Conservation (phyloP, 2,888 invertebrate genomes). For the Microctonus aethiopoides region DNA sequence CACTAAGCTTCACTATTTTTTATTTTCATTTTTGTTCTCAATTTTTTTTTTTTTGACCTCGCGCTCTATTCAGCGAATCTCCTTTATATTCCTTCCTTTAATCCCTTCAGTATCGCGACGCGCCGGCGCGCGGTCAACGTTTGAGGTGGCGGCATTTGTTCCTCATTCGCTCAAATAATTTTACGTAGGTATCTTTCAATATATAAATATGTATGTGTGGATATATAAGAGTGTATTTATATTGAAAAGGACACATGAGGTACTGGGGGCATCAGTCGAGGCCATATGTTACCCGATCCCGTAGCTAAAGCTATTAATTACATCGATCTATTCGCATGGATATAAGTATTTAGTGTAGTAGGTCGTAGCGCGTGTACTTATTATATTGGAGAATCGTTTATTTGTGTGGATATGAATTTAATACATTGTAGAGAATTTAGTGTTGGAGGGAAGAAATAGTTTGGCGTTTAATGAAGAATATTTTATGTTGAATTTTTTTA, state of each 20-base stretch:
- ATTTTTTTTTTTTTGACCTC: conserved; percentile 25
- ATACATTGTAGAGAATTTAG: too few relatives aligned
- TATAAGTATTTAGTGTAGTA: conserved; percentile 46
- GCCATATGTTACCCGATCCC: conserved; percentile 65
- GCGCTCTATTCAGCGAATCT: conserved; percentile 45
- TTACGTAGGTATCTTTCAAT: too few relatives aligned
- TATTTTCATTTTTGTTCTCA: too few relatives aligned
- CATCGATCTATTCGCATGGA: conserved; percentile 55
- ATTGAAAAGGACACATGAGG: conserved; percentile 18
- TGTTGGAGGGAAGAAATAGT: too few relatives aligned
- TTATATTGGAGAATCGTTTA: background rate
- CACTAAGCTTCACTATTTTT: too few relatives aligned
- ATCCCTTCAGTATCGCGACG: conserved; percentile 54
- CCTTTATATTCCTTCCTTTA: conserved; percentile 42
- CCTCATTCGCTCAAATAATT: conserved; percentile 36
- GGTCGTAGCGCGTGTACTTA: conserved; percentile 4
- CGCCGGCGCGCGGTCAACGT: conserved; percentile 54
- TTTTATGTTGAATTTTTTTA: too few relatives aligned
- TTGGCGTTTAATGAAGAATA: too few relatives aligned
- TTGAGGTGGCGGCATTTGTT: conserved; percentile 48
- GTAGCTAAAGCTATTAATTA: conserved; percentile 62
- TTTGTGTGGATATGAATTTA: too few relatives aligned
- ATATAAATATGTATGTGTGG: background rate
- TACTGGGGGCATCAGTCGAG: conserved; percentile 40
- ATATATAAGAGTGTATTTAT: background rate